Percentiles rank a stretch among this genome's conserved stretches.
These are phyloP conservation scores for Trichoplusia ni DNA, from an alignment of 1,140 invertebrate species.

Conservation along the genomic window DNA sequence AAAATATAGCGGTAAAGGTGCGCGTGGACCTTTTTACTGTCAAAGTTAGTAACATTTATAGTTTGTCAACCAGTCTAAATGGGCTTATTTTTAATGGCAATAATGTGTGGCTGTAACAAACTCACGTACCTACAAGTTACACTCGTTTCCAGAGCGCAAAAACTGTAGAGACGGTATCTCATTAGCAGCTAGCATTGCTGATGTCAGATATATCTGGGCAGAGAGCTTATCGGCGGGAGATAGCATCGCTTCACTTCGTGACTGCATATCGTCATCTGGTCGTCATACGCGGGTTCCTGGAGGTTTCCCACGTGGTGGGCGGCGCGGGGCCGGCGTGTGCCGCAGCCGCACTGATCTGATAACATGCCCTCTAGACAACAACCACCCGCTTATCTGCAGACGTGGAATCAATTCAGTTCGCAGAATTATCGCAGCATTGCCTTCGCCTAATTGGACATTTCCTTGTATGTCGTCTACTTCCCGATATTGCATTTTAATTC, in stretches of 20 bases:
- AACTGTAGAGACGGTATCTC: slow-evolving; percentile 8
- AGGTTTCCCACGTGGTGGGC: slow-evolving; percentile 67
- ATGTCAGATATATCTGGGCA: background rate
- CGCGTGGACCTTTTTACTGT: background rate
- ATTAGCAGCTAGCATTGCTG: slow-evolving; percentile 7
- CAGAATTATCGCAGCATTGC: slow-evolving; percentile 77
- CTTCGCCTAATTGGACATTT: slow-evolving; percentile 77
- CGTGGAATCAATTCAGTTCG: slow-evolving; percentile 77
- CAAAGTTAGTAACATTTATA: background rate
- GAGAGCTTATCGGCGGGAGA: slow-evolving; percentile 6
- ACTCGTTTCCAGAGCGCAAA: slow-evolving; percentile 12
- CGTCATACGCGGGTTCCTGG: slow-evolving; percentile 20
- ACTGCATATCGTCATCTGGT: slow-evolving; percentile 16
- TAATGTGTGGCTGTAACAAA: slow-evolving; percentile 6
- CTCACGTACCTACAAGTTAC: background rate
- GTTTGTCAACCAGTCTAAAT: background rate
- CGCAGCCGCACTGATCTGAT: slow-evolving; percentile 74
- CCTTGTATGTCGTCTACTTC: slow-evolving; percentile 54
- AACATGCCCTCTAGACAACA: slow-evolving; percentile 69
- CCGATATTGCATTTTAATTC: slow-evolving; percentile 43
- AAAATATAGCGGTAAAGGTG: slow-evolving; percentile 28
- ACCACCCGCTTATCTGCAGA: slow-evolving; percentile 73
- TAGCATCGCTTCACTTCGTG: slow-evolving; percentile 13
- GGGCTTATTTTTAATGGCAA: slow-evolving; percentile 38
- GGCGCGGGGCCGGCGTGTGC: slow-evolving; percentile 50